Evolutionary conservation across 2,888 invertebrate genomes (phyloP).

Genomic region (Xestobium rufovillosum): DNA sequence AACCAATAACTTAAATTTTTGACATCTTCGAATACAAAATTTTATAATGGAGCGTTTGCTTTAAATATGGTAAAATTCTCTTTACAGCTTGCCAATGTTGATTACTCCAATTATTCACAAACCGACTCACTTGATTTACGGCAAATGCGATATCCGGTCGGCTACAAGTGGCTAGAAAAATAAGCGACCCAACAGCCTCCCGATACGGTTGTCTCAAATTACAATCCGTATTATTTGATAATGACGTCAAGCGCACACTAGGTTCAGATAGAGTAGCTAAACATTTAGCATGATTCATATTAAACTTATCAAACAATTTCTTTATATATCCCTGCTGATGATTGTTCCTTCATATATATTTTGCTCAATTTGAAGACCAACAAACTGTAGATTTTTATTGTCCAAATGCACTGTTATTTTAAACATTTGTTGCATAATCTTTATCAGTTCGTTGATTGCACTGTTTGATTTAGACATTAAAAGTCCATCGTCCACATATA

Average conservation of each 20-base stretch:
- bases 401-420: no score
- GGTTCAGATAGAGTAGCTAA: background rate
- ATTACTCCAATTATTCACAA: background rate
- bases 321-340: no score
- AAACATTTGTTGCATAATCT: no score
- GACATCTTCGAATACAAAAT: background rate
- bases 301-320: background rate
- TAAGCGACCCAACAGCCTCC: slow-evolving; percentile 1
- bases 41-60: slow-evolving; percentile 2
- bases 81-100: slow-evolving; percentile 8
- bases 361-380: no score
- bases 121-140: slow-evolving; percentile 2
- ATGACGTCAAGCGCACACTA: background rate
- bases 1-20: background rate
- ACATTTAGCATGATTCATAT: background rate
- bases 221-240: background rate
- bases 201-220: slow-evolving; percentile 2
- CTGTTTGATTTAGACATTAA: no score
- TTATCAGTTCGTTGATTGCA: no score
- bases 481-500: no score
- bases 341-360: no score
- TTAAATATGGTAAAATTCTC: slow-evolving; percentile 9
- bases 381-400: no score
- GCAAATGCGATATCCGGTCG: slow-evolving; percentile 4
- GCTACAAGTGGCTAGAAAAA: background rate